Evolutionary conservation across 2,797 vertebrate species (phyloP).

Genomic region (Spondyliosoma cantharus): DNA sequence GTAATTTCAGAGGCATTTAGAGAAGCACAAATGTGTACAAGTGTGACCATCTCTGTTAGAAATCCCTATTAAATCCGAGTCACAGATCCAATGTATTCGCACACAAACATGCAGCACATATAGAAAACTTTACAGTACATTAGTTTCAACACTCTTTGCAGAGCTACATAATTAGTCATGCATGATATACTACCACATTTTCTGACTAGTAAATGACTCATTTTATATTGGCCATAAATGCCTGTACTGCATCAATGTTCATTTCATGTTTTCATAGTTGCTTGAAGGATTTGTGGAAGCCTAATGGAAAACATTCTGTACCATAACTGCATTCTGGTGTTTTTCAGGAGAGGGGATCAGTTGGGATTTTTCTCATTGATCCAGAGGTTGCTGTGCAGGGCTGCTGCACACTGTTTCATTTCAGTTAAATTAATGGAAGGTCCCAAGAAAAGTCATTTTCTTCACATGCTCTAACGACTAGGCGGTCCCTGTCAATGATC

Average conservation of each 20-base stretch:
- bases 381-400: constrained; percentile 36
- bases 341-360: constrained; percentile 35
- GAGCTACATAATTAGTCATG: neutral
- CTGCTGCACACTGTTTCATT: constrained; percentile 54
- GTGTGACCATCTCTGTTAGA: constrained; percentile 9
- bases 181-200: neutral
- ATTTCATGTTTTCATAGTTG: neutral
- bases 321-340: constrained; percentile 12
- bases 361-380: constrained; percentile 53
- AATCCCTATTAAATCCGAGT: neutral
- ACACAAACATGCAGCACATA: neutral
- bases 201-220: neutral
- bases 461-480: constrained; percentile 54
- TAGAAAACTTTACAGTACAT: neutral
- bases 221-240: neutral
- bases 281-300: constrained; percentile 17
- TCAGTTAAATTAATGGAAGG: constrained; percentile 69
- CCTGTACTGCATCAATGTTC: neutral
- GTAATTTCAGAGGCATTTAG: too few species aligned
- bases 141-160: neutral
- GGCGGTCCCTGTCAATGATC: constrained; percentile 62
- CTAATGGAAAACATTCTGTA: constrained; percentile 7
- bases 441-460: constrained; percentile 59
- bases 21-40: too few species aligned
- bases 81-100: neutral